phyloP scores from a whole-genome alignment of 2,888 invertebrate species.

The Notodonta ziczac region DNA sequence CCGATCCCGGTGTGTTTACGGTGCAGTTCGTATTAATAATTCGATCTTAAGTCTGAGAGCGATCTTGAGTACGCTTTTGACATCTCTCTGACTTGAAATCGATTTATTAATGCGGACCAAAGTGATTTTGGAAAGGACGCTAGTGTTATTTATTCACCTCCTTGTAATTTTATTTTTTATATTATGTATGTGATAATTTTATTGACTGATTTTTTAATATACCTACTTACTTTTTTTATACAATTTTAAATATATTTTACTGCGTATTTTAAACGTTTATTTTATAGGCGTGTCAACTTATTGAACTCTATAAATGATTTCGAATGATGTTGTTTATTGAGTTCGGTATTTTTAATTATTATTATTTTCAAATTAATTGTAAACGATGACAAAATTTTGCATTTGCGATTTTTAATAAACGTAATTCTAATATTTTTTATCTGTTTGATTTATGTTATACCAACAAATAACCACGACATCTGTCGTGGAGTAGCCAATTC shows the following conservation, averaged over 20 bases:
- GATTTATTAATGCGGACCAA: slow-evolving; percentile 7
- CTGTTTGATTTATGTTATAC: background rate
- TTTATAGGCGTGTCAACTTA: slow-evolving; percentile 23
- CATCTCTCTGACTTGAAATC: background rate
- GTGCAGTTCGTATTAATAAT: too few species aligned
- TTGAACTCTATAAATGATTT: slow-evolving; percentile 15
- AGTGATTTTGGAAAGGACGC: too few species aligned
- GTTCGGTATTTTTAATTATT: slow-evolving; percentile 9
- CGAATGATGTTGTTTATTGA: slow-evolving; percentile 13
- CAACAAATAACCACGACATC: too few species aligned
- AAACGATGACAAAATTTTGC: slow-evolving; percentile 41
- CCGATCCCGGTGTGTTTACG: too few species aligned
- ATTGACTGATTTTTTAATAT: slow-evolving; percentile 45
- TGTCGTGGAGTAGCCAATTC: too few species aligned
- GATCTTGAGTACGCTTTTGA: too few species aligned
- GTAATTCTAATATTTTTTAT: slow-evolving; percentile 21
- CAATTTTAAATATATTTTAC: slow-evolving; percentile 13
- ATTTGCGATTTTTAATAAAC: slow-evolving; percentile 50
- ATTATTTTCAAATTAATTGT: slow-evolving; percentile 25
- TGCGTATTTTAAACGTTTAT: slow-evolving; percentile 24
- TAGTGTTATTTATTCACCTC: slow-evolving; percentile 5
- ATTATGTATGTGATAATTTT: slow-evolving; percentile 46
- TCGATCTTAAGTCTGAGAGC: too few species aligned
- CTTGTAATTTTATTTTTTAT: slow-evolving; percentile 19
- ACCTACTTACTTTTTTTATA: slow-evolving; percentile 12